A percentile compares a stretch with the other conserved stretches of the same genome.
phyloP scores from a whole-genome alignment of 1,140 invertebrate species.

The Heliconius melpomene region DNA sequence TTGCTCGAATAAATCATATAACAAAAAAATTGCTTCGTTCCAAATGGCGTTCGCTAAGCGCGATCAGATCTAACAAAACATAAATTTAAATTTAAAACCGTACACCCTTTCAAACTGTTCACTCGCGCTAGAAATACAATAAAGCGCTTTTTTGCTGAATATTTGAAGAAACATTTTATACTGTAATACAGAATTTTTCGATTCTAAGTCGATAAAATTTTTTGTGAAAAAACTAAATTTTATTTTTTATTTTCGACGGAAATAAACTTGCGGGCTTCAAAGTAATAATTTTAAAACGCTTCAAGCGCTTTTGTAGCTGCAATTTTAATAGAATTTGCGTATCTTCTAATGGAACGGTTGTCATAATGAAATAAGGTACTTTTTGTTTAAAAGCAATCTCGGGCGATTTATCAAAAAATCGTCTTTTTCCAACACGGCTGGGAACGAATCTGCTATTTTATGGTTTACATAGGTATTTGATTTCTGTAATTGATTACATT shows the following conservation, averaged over 20 bases:
- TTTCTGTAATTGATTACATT: neutral
- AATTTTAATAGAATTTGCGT: conserved; percentile 72
- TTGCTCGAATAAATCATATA: conserved; percentile 67
- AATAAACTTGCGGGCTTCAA: neutral
- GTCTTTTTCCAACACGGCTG: conserved; percentile 59
- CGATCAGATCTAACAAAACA: conserved; percentile 78
- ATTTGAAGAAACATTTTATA: neutral
- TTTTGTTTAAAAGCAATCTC: conserved; percentile 57
- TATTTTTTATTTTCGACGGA: neutral
- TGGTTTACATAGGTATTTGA: conserved; percentile 25
- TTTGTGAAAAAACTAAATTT: neutral
- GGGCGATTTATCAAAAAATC: conserved; percentile 66
- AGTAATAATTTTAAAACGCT: conserved; percentile 24
- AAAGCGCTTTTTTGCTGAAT: conserved; percentile 43
- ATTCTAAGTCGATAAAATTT: neutral
- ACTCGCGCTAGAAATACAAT: conserved; percentile 55
- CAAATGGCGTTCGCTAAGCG: conserved; percentile 64
- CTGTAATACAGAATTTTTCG: no score
- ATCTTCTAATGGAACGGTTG: conserved; percentile 70
- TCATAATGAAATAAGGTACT: conserved; percentile 74
- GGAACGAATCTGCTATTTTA: conserved; percentile 48
- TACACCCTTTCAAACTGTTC: conserved; percentile 62
- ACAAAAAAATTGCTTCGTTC: conserved; percentile 61
- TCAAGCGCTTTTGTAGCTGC: conserved; percentile 45
- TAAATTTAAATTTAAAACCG: conserved; percentile 78